Conservation (phyloP, 2,113 vertebrate species). For the Laticauda laticaudata region DNA sequence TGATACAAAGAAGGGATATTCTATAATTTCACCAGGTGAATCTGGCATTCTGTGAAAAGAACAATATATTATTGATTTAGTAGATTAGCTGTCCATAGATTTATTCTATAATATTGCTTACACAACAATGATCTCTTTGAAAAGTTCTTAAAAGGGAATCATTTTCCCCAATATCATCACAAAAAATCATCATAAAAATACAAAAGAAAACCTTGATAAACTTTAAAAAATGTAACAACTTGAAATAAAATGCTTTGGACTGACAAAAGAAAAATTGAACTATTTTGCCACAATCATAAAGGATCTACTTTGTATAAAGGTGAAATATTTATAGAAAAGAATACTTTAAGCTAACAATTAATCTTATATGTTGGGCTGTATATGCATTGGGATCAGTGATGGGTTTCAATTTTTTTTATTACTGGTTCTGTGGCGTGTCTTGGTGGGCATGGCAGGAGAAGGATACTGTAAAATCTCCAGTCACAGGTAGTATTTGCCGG, state of each 20-base stretch:
- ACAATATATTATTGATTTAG: not conserved
- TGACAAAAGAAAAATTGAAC: not conserved
- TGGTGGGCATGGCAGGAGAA: no score
- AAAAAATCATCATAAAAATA: not conserved
- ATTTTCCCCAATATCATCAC: not conserved
- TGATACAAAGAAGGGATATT: slow-evolving; percentile 93
- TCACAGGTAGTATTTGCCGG: no score
- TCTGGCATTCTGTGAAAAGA: slow-evolving; percentile 81
- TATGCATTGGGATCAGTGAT: no score
- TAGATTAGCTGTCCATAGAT: not conserved
- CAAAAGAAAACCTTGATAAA: not conserved
- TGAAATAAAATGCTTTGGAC: not conserved
- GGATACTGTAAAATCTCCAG: no score
- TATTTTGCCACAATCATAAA: not conserved
- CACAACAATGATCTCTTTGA: not conserved
- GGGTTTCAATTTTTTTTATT: no score
- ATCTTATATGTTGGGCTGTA: not conserved
- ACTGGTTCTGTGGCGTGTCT: no score
- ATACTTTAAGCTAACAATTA: not conserved
- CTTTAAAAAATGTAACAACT: no score
- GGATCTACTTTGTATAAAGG: not conserved
- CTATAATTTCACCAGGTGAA: slow-evolving; percentile 86
- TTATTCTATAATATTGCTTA: not conserved
- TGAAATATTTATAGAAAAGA: not conserved
- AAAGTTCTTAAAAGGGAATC: not conserved